Base-by-base conservation (phyloP, 2,797 vertebrate species). In the Pterois miles region DNA sequence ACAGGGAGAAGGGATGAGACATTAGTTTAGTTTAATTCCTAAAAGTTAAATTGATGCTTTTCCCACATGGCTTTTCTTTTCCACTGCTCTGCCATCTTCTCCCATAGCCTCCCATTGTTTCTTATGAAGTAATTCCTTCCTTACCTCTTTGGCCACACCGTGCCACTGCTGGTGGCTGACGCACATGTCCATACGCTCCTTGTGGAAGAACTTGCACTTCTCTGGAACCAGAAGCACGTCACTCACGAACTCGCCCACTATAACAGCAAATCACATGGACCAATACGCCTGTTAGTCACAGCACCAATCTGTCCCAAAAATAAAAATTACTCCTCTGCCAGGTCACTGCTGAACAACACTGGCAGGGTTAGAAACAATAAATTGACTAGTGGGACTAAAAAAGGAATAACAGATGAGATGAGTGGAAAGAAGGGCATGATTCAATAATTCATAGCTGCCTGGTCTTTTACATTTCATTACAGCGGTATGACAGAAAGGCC, bases 141-240 rank as follows among this genome's bases (percentile, higher is more conserved):
- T 95, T 93, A 99, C 98, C 97, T 98, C 97, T 91, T 96, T 98
- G 74, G 97, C 97, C 52, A 98, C 95, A 0, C 93, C 90, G 71
- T 98, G 96, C 98, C 98, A 99, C 89, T 97, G 97, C 93, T 98
- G 97, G 57, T 98, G 96, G 86, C 96, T 97, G 76, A 97, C 94
- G 14, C 98, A 99, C 86, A 96, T 94, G 16, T 98, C 98, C 96
- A 96, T 96, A 29, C 83, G 90, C 89, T 99, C 97, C 90, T 98
- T 98, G 93, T 99, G 97, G 94, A 98, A 99, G 94, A 99, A 99
- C 66, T 95, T 96, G 94, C 98, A 99, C 80, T 97, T 97, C 90
- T 99, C 98, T 0, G 98, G 98, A 46, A 99, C 98, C 86, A 99
- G 94, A 4, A 99, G 96, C 18, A 98, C 97, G 7, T 99, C 98